Evolutionary conservation across 2,797 vertebrate species (phyloP).

Genomic region (Parauchenoglanis punctatus): DNA sequence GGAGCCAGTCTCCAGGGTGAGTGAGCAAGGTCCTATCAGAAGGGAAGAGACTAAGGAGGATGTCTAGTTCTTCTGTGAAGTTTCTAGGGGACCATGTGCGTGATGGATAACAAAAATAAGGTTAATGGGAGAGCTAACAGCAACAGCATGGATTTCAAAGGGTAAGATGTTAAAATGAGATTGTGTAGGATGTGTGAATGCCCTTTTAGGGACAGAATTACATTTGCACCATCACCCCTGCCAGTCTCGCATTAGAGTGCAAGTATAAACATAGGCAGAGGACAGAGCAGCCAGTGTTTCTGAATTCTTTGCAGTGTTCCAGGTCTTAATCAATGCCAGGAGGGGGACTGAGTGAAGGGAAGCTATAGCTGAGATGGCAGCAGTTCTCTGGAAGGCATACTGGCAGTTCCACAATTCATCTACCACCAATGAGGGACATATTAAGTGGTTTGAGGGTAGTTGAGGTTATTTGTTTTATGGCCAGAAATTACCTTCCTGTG

Average conservation of each 20-base stretch:
- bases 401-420: not conserved
- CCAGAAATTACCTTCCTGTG: not conserved
- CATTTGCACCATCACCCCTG: not conserved
- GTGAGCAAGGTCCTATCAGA: not conserved
- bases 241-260: not conserved
- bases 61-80: not conserved
- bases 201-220: not conserved
- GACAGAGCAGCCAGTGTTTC: not conserved
- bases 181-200: not conserved
- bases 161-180: not conserved
- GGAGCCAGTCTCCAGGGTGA: not conserved
- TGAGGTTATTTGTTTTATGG: not conserved
- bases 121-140: not conserved
- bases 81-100: not conserved
- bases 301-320: not conserved
- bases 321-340: not conserved
- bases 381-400: not conserved
- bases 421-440: not conserved
- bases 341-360: not conserved
- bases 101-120: not conserved
- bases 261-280: not conserved
- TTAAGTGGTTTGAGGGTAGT: not conserved
- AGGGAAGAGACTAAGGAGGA: not conserved
- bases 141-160: not conserved
- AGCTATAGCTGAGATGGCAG: not conserved